phyloP scores from a whole-genome alignment of 2,888 invertebrate species.

The Saturnia pavonia region DNA sequence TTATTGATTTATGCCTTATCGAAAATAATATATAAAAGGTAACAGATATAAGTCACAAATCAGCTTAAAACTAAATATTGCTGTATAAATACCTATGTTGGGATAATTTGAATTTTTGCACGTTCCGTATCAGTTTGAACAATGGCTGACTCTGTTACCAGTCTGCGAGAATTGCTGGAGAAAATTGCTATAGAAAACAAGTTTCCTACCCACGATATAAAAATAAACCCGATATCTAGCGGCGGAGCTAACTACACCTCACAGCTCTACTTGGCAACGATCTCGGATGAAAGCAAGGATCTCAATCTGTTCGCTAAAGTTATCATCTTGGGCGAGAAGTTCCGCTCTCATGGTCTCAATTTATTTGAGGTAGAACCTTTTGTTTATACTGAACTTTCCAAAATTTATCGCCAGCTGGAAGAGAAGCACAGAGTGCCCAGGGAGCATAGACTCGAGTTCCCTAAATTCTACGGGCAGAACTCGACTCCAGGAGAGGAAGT shows the following conservation, averaged over 20 bases:
- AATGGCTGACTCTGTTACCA: conserved; percentile 23
- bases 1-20: not conserved
- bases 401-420: not conserved
- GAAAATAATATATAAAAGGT: not conserved
- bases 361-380: not conserved
- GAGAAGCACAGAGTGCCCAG: conserved; percentile 26
- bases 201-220: conserved; percentile 31
- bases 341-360: not conserved
- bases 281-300: conserved; percentile 8
- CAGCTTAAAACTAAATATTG: not conserved
- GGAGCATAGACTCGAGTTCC: conserved; percentile 7
- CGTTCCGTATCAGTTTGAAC: not conserved
- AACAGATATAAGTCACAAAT: not conserved
- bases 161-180: conserved; percentile 25
- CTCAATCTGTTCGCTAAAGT: conserved; percentile 9
- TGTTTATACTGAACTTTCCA: not conserved
- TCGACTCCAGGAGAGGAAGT: not conserved
- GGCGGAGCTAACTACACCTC: conserved; percentile 9
- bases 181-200: conserved; percentile 35
- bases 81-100: not conserved
- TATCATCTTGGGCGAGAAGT: not conserved
- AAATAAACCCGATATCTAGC: conserved; percentile 23
- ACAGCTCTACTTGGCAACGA: conserved; percentile 16
- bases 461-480: conserved; percentile 1
- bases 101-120: not conserved